Base-by-base conservation (phyloP, 2,797 vertebrate genomes). In the Clarias laeviceps region DNA sequence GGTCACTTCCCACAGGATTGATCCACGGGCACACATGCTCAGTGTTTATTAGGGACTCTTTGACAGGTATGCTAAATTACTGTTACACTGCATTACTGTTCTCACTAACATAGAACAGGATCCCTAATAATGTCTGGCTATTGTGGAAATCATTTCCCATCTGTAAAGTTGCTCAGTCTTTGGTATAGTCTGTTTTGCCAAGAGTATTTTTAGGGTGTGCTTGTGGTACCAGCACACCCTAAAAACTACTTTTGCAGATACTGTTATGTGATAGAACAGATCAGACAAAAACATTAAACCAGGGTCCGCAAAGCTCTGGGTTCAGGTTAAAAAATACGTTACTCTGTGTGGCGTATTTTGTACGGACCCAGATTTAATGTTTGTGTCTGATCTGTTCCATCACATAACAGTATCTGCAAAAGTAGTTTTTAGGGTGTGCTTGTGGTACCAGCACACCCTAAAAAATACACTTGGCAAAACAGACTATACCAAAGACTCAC, bases 41-140 rank as follows among this genome's bases (percentile, higher is more conserved):
- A 59, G 40, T 82, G 62, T 85, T 29, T 45, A 62, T 81, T 59
- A 85, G 37, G 62, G 18, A 82, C 59, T 77, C 34, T 73, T 40
- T 54, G 50, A 73, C 5, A 72, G 37, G 9, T 72, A 86, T 79
- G 73, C 29, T 77, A 59, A 77, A 77, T 32, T 20, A 57, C 15
- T 76, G 29, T 76, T 57, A 57, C 29, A 76, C 83, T 59, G 45
- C 29, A 68, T 81, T 59, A 78, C 5, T 40, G 59, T 24, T 62
- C 84, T 77, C 70, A 66, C 22, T 64, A 40, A 68, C 45, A 59
- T 50, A 18, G 32, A 9, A 74, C 27, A 22, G 50, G 29, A 20
- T 70, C 62, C 40, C 22, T 57, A 18, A 24, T 29, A 61, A 22
- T 70, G 66, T 50, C 64, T 40, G 5, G 50, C 59, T 17, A 50